A percentile compares a stretch with the other conserved stretches of the same genome.
These are phyloP conservation scores for Cyclina sinensis DNA, from an alignment of 1,140 invertebrate species.

Conservation along the genomic window DNA sequence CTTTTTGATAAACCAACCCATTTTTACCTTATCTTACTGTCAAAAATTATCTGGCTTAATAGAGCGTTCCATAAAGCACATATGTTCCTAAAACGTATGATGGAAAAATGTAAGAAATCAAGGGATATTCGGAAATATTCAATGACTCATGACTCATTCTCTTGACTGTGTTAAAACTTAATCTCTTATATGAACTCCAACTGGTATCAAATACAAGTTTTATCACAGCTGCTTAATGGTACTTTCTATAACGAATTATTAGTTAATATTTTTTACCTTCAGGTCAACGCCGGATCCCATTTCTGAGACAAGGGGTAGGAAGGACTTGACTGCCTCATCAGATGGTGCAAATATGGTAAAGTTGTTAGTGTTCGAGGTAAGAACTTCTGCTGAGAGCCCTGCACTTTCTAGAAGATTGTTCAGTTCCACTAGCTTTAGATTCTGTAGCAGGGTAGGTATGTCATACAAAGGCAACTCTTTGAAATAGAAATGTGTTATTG, in stretches of 20 bases:
- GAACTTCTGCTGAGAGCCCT: not conserved
- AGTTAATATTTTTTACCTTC: slow-evolving; percentile 1
- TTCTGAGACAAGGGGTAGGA: not conserved
- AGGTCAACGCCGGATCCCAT: not conserved
- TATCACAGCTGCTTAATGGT: too few species aligned
- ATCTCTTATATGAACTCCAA: not conserved
- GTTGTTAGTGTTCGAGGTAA: not conserved
- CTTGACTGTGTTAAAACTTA: not conserved
- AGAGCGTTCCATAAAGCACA: too few species aligned
- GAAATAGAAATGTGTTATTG: too few species aligned
- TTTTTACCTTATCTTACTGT: too few species aligned
- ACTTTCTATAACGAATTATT: too few species aligned
- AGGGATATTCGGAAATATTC: too few species aligned
- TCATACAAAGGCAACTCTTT: slow-evolving; percentile 17
- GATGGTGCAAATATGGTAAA: slow-evolving; percentile 59
- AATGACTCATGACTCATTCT: not conserved
- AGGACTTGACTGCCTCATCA: slow-evolving; percentile 34
- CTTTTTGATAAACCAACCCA: too few species aligned
- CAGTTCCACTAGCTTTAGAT: not conserved
- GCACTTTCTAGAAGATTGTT: slow-evolving; percentile 18
- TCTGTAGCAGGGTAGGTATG: not conserved
- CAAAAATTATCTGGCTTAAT: too few species aligned
- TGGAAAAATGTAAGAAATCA: too few species aligned
- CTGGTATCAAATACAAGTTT: not conserved
- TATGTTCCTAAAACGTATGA: too few species aligned